Conservation (phyloP, 2,797 vertebrate species). For the Scomberomorus guttatus region DNA sequence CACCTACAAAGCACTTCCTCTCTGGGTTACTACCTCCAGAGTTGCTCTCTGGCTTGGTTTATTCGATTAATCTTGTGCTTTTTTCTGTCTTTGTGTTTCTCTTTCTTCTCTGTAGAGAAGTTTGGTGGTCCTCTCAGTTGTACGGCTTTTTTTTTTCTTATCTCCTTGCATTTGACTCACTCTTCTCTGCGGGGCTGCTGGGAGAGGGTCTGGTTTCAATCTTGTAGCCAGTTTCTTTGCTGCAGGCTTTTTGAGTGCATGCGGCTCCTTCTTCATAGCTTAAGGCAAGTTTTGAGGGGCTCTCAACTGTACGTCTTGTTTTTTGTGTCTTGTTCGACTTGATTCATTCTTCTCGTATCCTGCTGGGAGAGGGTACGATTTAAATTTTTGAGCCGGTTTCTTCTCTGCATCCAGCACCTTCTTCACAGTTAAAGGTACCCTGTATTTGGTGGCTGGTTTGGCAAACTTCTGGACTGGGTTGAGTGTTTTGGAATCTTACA, state of each 20-base stretch:
- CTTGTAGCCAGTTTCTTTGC: conserved; percentile 88
- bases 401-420: conserved; percentile 89
- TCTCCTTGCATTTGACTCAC: conserved; percentile 89
- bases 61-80: no score
- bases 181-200: conserved; percentile 88
- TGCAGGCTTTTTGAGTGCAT: no score
- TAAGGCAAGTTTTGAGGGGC: no score
- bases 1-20: conserved; percentile 87
- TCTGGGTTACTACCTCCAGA: conserved; percentile 92
- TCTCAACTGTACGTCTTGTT: no score
- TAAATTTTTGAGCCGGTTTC: conserved; percentile 85
- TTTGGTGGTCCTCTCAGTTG: conserved; percentile 75
- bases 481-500: no score
- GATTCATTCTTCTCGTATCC: conserved; percentile 91
- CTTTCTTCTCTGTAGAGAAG: conserved; percentile 83
- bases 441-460: conserved; percentile 96
- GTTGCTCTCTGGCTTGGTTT: conserved; percentile 97
- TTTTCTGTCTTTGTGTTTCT: no score
- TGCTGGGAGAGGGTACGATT: conserved; percentile 80
- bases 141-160: conserved; percentile 94
- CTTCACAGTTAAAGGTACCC: conserved; percentile 94
- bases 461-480: no score
- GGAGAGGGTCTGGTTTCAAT: conserved; percentile 76
- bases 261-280: no score
- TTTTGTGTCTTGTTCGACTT: no score